Base-by-base conservation (phyloP, 1,140 invertebrate genomes). In the Wiebesia pumilae region DNA sequence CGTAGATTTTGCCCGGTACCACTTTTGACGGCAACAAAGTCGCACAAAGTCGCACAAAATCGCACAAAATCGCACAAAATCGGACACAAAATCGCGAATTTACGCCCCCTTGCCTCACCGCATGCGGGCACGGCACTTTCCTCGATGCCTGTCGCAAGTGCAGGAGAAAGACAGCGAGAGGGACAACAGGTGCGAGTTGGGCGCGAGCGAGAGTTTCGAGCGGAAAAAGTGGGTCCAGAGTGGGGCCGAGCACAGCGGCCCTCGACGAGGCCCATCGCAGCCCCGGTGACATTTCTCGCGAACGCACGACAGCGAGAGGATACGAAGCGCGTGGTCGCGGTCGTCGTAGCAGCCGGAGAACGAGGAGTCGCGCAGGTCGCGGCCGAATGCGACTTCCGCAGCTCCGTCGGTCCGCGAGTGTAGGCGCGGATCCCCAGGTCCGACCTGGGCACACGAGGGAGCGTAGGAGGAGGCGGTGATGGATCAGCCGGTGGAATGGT, bases 351-450 rank as follows among this genome's bases (percentile, higher is more conserved):
- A 6, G 84, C 86, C 86, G 88, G 92, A 91, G 92, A 93, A 92
- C 92, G 92, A 91, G 90, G 91, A 87, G 89, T 89, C 87, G 87
- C 86, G 88, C 77, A 88, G 89, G 89, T 38, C 71, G 88, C 83
- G 85, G 87, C 88, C 85, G 88, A 87, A 88, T 88, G 88, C 88
- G n/a, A 84, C 82, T 47, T 47, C 43, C 43, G 43, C 12, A 47
- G 43, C 43, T 38, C 19, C 80, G 27, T 67, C 9, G 27, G 43
- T 47, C 16, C 69, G 35, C 35, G 69, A 73, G 30, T 12, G 69
- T 6, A 16, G 9, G 51, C 65, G 65, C 65, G 65, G 7, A 30
- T 33, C 65, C 27, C 3, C 7, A n/a, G 65, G 51, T 9, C 51
- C 65, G 3, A 67, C 7, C 65, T 3, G 65, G 7, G 51, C 51